phyloP scores from a whole-genome alignment of 2,797 vertebrate genomes.

The Myotis planiceps region DNA sequence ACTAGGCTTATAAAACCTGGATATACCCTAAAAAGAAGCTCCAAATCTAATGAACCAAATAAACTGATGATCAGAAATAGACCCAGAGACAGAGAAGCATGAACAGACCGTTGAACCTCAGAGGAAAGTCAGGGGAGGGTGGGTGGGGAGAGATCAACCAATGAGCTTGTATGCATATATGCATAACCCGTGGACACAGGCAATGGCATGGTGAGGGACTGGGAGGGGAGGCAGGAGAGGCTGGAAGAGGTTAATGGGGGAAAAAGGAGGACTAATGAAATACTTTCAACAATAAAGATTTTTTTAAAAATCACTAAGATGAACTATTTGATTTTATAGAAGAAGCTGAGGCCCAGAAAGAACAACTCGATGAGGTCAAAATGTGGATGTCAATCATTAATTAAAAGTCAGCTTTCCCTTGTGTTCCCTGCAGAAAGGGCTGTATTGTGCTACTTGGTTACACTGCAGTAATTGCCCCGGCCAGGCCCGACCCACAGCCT shows the following conservation, averaged over 20 bases:
- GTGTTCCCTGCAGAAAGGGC: neutral
- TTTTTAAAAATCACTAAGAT: slow-evolving; percentile 41
- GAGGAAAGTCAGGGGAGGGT: too few species aligned
- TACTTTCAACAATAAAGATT: too few species aligned
- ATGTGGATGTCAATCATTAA: neutral
- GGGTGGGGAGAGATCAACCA: too few species aligned
- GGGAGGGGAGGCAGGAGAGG: too few species aligned
- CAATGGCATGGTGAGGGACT: too few species aligned
- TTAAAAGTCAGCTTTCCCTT: neutral
- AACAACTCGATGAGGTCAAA: neutral
- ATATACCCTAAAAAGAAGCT: neutral
- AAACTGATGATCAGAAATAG: too few species aligned
- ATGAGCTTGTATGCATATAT: too few species aligned
- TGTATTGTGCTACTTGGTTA: neutral
- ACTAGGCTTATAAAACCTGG: neutral
- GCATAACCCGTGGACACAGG: too few species aligned
- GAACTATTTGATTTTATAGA: slow-evolving; percentile 30
- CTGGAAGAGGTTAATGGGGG: too few species aligned
- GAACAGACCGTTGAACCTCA: too few species aligned
- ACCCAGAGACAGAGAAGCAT: too few species aligned
- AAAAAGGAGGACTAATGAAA: too few species aligned
- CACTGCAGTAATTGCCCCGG: neutral
- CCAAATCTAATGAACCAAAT: neutral
- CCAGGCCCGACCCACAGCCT: neutral
- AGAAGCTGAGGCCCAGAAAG: slow-evolving; percentile 25